Evolutionary conservation across 2,797 vertebrate species (phyloP).

Genomic region (Lacerta bilineata): DNA sequence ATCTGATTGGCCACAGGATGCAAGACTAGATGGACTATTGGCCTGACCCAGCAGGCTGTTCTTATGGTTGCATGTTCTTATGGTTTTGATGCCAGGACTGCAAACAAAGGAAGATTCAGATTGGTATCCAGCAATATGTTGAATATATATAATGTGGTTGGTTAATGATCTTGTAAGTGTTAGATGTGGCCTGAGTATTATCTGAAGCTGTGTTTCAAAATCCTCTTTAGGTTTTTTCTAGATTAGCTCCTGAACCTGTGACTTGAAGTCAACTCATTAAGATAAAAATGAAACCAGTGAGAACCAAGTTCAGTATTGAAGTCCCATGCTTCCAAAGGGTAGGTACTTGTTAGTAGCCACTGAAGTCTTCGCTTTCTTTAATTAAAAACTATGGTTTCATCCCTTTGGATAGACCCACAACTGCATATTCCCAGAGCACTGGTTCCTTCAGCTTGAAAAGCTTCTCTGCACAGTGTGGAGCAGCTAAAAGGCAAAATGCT

Average conservation of each 20-base stretch:
- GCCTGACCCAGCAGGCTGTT: too few species aligned
- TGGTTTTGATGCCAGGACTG: too few species aligned
- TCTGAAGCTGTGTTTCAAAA: background rate
- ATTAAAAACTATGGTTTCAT: constrained; percentile 27
- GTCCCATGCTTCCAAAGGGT: background rate
- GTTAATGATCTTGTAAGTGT: too few species aligned
- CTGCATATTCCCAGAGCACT: constrained; percentile 37
- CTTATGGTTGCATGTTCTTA: too few species aligned
- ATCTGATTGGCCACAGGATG: too few species aligned
- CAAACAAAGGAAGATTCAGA: too few species aligned
- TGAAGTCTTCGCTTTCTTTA: constrained; percentile 16
- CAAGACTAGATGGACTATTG: too few species aligned
- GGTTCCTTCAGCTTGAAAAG: constrained; percentile 33
- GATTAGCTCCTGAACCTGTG: background rate
- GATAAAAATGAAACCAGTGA: background rate
- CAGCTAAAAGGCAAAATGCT: constrained; percentile 57
- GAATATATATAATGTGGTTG: too few species aligned
- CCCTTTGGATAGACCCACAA: constrained; percentile 24
- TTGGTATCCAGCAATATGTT: too few species aligned
- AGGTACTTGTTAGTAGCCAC: background rate
- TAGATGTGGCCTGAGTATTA: background rate
- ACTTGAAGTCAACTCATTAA: background rate
- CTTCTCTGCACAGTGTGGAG: constrained; percentile 45
- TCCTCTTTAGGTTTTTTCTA: background rate
- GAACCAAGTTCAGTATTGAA: background rate